Evolutionary conservation across 92 coral and sea anemone species (phyloP).

Genomic region (Meandrina meandrites): DNA sequence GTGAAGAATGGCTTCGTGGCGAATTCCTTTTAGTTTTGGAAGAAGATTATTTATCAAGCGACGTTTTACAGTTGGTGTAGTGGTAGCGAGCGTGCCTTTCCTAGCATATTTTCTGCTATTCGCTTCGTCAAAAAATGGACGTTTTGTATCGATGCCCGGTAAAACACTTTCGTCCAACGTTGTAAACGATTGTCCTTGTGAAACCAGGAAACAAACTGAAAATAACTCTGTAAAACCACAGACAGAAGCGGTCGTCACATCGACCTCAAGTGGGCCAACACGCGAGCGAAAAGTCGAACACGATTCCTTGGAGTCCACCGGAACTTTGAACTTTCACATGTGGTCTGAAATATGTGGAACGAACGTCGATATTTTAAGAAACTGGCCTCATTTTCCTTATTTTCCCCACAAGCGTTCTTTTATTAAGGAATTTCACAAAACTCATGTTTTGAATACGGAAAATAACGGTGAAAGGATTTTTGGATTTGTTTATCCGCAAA

Average conservation of each 20-base stretch:
- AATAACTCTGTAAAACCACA: not conserved
- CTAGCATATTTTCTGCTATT: not conserved
- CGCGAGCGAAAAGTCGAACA: not conserved
- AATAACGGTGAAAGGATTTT: conserved; percentile 17
- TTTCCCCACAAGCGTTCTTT: conserved; percentile 24
- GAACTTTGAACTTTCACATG: conserved; percentile 4
- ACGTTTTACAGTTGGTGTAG: not conserved
- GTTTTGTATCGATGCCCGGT: not conserved
- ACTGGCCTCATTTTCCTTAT: conserved; percentile 20
- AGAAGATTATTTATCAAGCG: not conserved
- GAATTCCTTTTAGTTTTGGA: not conserved
- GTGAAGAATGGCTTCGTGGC: not conserved
- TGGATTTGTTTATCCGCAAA: conserved; percentile 13
- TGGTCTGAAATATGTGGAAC: conserved; percentile 12
- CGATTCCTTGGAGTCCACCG: not conserved
- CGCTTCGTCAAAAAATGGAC: not conserved
- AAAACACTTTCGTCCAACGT: not conserved
- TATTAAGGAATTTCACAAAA: not conserved
- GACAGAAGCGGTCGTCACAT: not conserved
- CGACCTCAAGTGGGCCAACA: not conserved
- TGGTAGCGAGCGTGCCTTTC: not conserved
- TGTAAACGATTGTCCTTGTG: not conserved
- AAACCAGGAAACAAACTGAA: not conserved
- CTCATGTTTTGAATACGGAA: not conserved
- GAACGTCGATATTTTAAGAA: not conserved